These are phyloP conservation scores for Oostethus manadensis DNA, from an alignment of 2,113 vertebrate genomes.

Conservation along the genomic window DNA sequence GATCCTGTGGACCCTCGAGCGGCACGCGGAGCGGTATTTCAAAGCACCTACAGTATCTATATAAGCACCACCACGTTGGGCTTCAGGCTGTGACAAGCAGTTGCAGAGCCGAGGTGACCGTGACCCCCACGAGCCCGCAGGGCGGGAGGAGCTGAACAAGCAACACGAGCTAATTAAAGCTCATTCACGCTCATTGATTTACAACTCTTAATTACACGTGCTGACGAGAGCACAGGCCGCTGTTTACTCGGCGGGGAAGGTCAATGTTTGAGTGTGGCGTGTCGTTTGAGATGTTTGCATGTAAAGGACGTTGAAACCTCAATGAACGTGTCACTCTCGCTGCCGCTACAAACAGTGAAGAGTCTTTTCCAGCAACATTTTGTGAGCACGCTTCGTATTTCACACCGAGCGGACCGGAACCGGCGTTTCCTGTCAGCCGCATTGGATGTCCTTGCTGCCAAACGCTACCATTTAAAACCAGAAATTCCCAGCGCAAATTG, in stretches of 20 bases:
- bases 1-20: no score
- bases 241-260: conserved; percentile 60
- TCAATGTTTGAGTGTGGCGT: conserved; percentile 53
- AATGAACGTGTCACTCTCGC: no score
- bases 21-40: conserved; percentile 15
- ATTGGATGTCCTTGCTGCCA: no score
- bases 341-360: no score
- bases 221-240: conserved; percentile 53
- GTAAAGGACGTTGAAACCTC: no score
- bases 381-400: no score
- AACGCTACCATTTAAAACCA: no score
- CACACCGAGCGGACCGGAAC: no score
- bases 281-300: no score
- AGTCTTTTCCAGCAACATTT: no score
- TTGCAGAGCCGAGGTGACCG: conserved; percentile 21
- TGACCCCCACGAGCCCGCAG: conserved; percentile 30
- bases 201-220: conserved; percentile 64
- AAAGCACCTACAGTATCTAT: conserved; percentile 25
- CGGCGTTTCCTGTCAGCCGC: no score
- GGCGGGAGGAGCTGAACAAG: conserved; percentile 34
- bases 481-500: no score
- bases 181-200: conserved; percentile 67
- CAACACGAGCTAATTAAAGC: conserved; percentile 21
- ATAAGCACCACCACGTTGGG: conserved; percentile 29
- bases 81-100: conserved; percentile 40